Evolutionary conservation across 2,113 vertebrate genomes (phyloP).

Genomic region (Eolophus roseicapilla): DNA sequence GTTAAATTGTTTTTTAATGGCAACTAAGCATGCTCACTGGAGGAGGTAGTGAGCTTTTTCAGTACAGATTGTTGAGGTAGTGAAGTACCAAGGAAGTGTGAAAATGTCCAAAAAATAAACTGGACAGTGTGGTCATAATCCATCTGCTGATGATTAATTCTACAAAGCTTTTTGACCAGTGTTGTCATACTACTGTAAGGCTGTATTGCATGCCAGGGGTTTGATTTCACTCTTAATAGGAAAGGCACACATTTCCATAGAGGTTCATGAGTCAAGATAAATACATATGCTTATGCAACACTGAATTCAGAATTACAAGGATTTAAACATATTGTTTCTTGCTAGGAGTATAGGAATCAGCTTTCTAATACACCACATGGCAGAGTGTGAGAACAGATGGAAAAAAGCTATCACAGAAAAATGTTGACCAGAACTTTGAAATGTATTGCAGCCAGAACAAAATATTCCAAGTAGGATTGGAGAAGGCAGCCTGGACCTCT

Average conservation of each 20-base stretch:
- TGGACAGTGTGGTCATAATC: background rate
- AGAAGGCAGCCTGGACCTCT: background rate
- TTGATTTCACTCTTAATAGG: background rate
- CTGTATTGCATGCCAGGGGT: background rate
- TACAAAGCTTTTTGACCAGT: background rate
- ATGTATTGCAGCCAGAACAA: background rate
- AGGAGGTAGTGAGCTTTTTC: background rate
- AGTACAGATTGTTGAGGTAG: background rate
- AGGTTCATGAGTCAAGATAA: background rate
- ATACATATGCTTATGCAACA: background rate
- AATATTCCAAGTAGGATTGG: background rate
- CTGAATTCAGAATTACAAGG: background rate
- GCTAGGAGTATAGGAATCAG: background rate
- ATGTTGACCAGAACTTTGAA: background rate
- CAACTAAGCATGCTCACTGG: background rate
- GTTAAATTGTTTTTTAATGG: background rate
- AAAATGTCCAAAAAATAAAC: background rate
- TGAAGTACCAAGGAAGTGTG: background rate
- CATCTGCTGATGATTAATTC: background rate
- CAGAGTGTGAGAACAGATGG: background rate
- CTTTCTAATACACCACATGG: background rate
- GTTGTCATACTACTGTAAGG: background rate
- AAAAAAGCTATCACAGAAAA: background rate
- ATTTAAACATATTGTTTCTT: background rate
- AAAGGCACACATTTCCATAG: background rate